Conservation (phyloP, 2,113 vertebrate genomes). For the Euleptes europaea region DNA sequence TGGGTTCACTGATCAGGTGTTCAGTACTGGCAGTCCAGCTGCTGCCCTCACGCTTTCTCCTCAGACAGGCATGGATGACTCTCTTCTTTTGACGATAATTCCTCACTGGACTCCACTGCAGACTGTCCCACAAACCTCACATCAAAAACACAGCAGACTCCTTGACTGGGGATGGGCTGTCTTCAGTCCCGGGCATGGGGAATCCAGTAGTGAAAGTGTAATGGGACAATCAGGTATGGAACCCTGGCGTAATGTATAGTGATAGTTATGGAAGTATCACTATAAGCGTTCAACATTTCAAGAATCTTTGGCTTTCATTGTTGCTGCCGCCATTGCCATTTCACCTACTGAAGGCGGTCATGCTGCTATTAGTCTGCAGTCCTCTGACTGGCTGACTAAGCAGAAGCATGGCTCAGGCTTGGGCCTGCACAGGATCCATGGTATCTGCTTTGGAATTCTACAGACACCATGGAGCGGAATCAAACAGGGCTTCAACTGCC, state of each 20-base stretch:
- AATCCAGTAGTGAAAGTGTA: not conserved
- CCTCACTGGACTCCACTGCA: not conserved
- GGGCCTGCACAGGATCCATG: not conserved
- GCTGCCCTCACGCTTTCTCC: not conserved
- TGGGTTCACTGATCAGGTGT: not conserved
- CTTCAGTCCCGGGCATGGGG: not conserved
- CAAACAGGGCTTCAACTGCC: not conserved
- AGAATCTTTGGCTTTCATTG: not conserved
- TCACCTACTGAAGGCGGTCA: not conserved
- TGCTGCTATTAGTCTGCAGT: not conserved
- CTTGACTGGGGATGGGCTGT: not conserved
- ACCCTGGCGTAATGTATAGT: not conserved
- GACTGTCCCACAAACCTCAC: not conserved
- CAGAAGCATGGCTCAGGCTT: not conserved
- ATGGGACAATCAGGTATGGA: conserved; percentile 11
- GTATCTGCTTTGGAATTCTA: not conserved
- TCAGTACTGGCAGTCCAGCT: not conserved
- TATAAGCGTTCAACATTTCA: not conserved
- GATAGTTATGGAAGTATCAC: not conserved
- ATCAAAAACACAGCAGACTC: not conserved
- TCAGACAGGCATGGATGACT: not conserved
- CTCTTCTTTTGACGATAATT: not conserved
- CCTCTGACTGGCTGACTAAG: not conserved
- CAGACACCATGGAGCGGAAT: not conserved
- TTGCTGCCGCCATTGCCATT: not conserved